phyloP scores from a whole-genome alignment of 2,113 vertebrate species.

The Xiphias gladius region DNA sequence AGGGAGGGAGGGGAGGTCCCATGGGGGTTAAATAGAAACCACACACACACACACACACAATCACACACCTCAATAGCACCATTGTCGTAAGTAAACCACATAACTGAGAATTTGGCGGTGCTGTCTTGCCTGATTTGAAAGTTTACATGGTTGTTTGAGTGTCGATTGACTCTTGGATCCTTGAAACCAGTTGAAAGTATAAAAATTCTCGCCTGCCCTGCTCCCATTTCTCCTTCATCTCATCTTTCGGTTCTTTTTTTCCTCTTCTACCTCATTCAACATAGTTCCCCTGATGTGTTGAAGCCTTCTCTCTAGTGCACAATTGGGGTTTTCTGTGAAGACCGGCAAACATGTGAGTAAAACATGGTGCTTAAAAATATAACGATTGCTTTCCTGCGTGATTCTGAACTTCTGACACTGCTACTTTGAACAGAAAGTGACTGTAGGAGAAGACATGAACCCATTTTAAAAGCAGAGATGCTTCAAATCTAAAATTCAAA shows the following conservation, averaged over 20 bases:
- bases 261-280: conserved; percentile 56
- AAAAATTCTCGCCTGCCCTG: conserved; percentile 32
- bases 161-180: conserved; percentile 53
- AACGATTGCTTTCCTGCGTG: conserved; percentile 8
- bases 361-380: conserved; percentile 31
- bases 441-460: conserved; percentile 14
- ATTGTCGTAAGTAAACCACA: conserved; percentile 64
- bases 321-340: neutral
- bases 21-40: conserved; percentile 68
- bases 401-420: conserved; percentile 11
- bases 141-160: conserved; percentile 68
- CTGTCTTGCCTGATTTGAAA: conserved; percentile 52
- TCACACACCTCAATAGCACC: conserved; percentile 76
- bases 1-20: conserved; percentile 65
- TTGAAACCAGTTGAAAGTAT: conserved; percentile 61
- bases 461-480: conserved; percentile 11
- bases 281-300: conserved; percentile 8
- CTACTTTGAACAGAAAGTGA: neutral
- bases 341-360: conserved; percentile 30
- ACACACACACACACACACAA: conserved; percentile 66
- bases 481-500: conserved; percentile 34
- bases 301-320: neutral
- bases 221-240: conserved; percentile 7
- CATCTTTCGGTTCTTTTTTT: neutral
- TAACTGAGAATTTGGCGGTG: conserved; percentile 41